Percentiles rank a stretch among this genome's conserved stretches.
Conservation (phyloP, 2,113 vertebrate genomes). For the Acrocephalus kingi region DNA sequence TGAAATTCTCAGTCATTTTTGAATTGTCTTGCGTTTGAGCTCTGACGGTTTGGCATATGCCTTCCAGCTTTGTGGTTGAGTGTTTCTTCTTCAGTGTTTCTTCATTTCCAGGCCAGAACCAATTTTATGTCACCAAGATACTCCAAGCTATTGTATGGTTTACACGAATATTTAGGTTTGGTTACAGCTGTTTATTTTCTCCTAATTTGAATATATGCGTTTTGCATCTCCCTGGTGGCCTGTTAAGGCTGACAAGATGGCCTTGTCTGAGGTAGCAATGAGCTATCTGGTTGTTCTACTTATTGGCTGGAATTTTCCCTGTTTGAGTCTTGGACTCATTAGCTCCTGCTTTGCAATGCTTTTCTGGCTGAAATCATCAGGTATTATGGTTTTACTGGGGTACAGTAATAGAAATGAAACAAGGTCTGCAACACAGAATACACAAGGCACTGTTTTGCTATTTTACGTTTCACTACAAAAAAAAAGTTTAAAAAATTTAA, state of each 20-base stretch:
- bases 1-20: neutral
- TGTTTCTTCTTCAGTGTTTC: neutral
- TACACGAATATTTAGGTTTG: neutral
- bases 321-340: neutral
- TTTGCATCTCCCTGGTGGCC: neutral
- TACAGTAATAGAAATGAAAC: neutral
- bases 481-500: neutral
- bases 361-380: neutral
- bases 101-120: neutral
- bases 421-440: neutral
- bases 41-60: accelerated
- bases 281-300: neutral
- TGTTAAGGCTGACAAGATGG: neutral
- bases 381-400: neutral
- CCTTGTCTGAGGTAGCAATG: neutral
- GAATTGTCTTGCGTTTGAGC: neutral
- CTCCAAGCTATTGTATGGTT: neutral
- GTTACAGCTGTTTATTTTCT: neutral
- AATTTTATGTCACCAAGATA: neutral
- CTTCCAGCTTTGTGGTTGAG: neutral
- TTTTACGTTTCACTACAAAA: neutral
- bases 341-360: neutral
- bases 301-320: neutral
- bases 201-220: neutral
- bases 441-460: neutral